Conservation (phyloP, 1,140 invertebrate genomes). For the Leptestheria dahalacensis region DNA sequence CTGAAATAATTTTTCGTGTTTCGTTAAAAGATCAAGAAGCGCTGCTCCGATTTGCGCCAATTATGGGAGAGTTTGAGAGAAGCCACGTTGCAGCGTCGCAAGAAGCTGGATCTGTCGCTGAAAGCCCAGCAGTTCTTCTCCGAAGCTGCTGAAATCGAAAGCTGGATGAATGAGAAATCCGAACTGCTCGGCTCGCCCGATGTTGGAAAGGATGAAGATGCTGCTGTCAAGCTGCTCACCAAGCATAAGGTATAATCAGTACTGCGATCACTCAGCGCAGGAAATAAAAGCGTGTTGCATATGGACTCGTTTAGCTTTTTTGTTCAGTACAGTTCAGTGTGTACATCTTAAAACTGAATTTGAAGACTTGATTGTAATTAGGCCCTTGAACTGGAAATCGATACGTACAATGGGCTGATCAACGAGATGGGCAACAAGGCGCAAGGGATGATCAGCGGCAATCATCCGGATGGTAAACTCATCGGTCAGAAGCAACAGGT, state of each 20-base stretch:
- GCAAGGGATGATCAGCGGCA: conserved; percentile 50
- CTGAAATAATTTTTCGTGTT: neutral
- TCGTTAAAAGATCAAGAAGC: conserved; percentile 41
- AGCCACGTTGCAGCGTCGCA: conserved; percentile 50
- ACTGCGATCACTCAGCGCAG: too few relatives aligned
- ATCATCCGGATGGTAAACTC: conserved; percentile 61
- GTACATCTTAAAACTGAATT: too few relatives aligned
- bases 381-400: conserved; percentile 78
- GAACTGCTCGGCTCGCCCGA: conserved; percentile 64
- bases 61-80: conserved; percentile 53
- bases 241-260: conserved; percentile 45
- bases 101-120: conserved; percentile 65
- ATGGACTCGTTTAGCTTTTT: too few relatives aligned
- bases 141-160: conserved; percentile 81
- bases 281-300: too few relatives aligned
- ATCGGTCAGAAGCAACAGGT: conserved; percentile 60
- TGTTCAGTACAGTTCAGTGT: too few relatives aligned
- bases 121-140: conserved; percentile 79
- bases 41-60: conserved; percentile 42
- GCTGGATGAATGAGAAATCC: conserved; percentile 77
- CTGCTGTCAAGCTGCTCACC: conserved; percentile 75
- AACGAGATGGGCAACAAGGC: conserved; percentile 81
- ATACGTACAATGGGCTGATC: conserved; percentile 82
- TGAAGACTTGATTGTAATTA: conserved; percentile 37
- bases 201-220: conserved; percentile 71